Evolutionary conservation across 2,113 vertebrate species (phyloP), one percentile per base, ranked within the genome.

Genomic region (Aspidoscelis tigris): DNA sequence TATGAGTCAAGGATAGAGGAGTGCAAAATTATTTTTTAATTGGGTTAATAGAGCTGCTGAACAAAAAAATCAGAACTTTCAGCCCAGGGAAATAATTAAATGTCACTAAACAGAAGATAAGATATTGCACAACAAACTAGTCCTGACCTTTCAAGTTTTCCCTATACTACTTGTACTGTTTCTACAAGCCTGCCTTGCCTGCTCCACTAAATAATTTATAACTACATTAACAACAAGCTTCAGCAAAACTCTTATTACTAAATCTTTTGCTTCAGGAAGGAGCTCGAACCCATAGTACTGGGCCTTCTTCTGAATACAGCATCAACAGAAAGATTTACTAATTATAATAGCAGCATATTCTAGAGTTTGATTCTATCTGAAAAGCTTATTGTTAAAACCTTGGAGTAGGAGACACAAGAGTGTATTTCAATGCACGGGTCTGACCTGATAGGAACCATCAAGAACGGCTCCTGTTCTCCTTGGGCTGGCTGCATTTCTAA

Each of bases 161-260:
- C 83, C 81, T 76, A 76, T 65, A 90, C 88, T n/a, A 53, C 55
- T 77, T 22, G n/a, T 7, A 26, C 6, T 87, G 76, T 79, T 81
- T 73, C 69, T 86, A 72, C 22, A 26, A 11, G 76, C 64, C n/a
- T 88, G 58, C 43, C 21, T 55, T 33, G 81, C 87, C 89, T 86
- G 82, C 82, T 85, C 74, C 83, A 70, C 44, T 84, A 79, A 84
- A 91, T 90, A 91, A 92, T 88, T 93, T 58, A 92, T 68, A 81
- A 61, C 83, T 84, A 90, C 88, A 90, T 89, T 71, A 84, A 88
- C 50, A 86, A 87, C 47, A 0, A 86, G 58, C 24, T 85, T 44
- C 53, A 65, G 16, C 87, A 91, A 5, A 73, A 88, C 86, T 66
- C 83, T 89, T 7, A 50, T 50, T 50, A 50, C 44, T 89, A 87